Base-by-base conservation (phyloP, 2,797 vertebrate genomes). In the Helostoma temminkii region DNA sequence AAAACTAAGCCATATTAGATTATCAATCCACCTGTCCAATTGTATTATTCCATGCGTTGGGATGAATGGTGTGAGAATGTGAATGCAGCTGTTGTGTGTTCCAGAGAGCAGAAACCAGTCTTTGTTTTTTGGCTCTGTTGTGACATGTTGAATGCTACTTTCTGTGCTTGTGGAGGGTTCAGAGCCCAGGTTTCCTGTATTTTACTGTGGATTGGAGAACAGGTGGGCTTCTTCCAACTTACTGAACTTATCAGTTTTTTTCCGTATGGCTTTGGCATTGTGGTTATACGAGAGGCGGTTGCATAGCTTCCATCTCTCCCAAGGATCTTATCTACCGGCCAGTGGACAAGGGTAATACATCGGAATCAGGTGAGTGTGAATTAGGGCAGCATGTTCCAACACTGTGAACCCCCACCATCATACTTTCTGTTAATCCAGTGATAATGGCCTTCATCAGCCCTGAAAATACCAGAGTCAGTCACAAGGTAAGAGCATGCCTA, bases 1-100 rank as follows among this genome's bases (percentile, higher is more conserved):
- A 61, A 73, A 79, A 69, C 59, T 62, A 68, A 88, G 76, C 87
- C 86, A 85, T 90, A 84, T 91, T 88, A 91, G 83, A 93, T 92
- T 89, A 93, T 91, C 83, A 89, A 87, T 90, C 87, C 91, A 90
- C 89, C 90, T 90, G 85, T 87, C 88, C 75, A 66, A 75, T 80
- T 87, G 65, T 85, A 72, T 86, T 81, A 84, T 65, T 59, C 47
- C 43, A 62, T 74, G 76, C 74, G 76, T 71, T 5, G 16, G 50
- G 63, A 85, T 83, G 86, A 87, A 88, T 83, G 54, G 57, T 45
- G 71, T 49, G 57, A 74, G 78, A 66, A 77, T 81, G 62, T 85
- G 71, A 92, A 79, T 87, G 80, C 78, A 71, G 81, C 80, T 81
- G 78, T 77, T 73, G 61, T 84, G 61, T 74, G 18, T 66, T 78